Evolutionary conservation across 2,888 invertebrate species (phyloP), one percentile per base, ranked within the genome.

Genomic region (Trissolcus brochymenae): DNA sequence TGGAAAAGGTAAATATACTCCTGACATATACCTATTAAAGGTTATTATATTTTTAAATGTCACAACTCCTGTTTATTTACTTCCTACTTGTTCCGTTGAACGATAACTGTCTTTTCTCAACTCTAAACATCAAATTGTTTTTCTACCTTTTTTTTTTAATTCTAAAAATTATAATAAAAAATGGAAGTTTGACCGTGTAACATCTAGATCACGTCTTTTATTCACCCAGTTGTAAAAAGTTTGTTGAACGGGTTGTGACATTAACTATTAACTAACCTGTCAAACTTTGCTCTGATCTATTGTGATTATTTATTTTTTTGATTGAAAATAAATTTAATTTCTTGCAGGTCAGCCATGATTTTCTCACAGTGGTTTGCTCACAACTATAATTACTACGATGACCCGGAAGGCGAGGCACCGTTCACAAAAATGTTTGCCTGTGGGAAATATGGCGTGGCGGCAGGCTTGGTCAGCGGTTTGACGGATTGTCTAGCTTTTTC

Each of bases 401-500:
- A 73, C 9, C 81, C 82, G 0, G 80, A 81, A 19, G 82, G 81
- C 2, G 7, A 67, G 51, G 79, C 74, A 56, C 75, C 76, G 19
- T 87, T 91, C 70, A 91, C 92, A 75, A 95, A 95, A 89, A 86
- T 93, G 49, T 89, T 92, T 83, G 91, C 90, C 2, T 90, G 92
- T 1, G 89, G 92, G 55, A 93, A 93, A 88, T 92, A 92, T 82
- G 93, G 92, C 0, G 51, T 91, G 1, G 17, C 82, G 0, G 78
- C 89, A 1, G 93, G 93, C 19, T 50, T 93, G 0, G 88, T 89
- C 0, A 79, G 90, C 21, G 91, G 92, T 4, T 89, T 92, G 0
- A 82, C 90, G 49, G 95, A 95, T 89, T 92, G 93, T 29, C 83
- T 93, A 16, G 89, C 92, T 83, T 89, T 90, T 80, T 92, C 93